phyloP scores from a whole-genome alignment of 1,140 invertebrate species.

The Drosophila tropicalis region DNA sequence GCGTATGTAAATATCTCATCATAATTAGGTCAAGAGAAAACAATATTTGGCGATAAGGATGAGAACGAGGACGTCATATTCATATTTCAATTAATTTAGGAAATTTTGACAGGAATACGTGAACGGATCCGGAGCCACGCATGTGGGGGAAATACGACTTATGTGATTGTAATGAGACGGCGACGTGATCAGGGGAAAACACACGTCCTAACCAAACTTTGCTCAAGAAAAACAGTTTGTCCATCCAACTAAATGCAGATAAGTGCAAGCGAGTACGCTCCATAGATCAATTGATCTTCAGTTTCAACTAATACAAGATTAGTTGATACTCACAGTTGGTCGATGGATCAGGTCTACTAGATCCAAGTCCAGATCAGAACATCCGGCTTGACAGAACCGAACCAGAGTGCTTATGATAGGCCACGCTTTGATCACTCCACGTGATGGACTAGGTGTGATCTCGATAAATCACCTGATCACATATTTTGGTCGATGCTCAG shows the following conservation, averaged over 20 bases:
- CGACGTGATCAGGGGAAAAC: conserved; percentile 56
- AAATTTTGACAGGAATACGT: conserved; percentile 40
- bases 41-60: conserved; percentile 50
- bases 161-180: conserved; percentile 29
- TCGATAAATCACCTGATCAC: conserved; percentile 31
- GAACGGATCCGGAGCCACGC: conserved; percentile 8
- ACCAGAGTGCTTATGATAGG: not conserved
- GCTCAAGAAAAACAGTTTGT: conserved; percentile 26
- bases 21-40: conserved; percentile 54
- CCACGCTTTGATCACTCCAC: conserved; percentile 24
- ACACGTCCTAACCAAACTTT: conserved; percentile 66
- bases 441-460: conserved; percentile 51
- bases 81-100: conserved; percentile 69
- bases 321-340: conserved; percentile 26
- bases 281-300: conserved; percentile 13
- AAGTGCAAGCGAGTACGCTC: conserved; percentile 25
- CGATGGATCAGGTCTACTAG: conserved; percentile 15
- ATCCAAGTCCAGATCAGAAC: conserved; percentile 11
- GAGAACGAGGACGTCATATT: conserved; percentile 47
- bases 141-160: conserved; percentile 37
- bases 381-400: conserved; percentile 12
- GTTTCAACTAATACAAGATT: conserved; percentile 23
- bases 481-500: conserved; percentile 9
- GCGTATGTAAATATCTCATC: conserved; percentile 19
- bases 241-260: conserved; percentile 37